These are phyloP conservation scores for Leuciscus idus DNA, from an alignment of 2,113 vertebrate species.

Conservation along the genomic window DNA sequence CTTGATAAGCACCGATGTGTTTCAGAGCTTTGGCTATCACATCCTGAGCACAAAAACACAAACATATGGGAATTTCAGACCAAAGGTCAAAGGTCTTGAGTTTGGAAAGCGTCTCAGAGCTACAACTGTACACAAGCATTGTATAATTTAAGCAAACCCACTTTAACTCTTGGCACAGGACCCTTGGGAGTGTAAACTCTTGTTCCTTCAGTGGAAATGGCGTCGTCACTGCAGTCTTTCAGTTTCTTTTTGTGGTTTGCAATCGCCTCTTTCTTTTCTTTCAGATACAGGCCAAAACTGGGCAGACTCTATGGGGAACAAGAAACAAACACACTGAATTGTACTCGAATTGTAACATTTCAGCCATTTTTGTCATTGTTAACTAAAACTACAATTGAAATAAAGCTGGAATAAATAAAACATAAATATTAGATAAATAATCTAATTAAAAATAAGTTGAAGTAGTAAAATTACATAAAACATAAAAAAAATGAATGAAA, in stretches of 20 bases:
- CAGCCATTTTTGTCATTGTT: background rate
- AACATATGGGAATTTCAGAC: background rate
- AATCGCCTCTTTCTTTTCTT: slow-evolving; percentile 79
- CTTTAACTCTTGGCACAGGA: slow-evolving; percentile 85
- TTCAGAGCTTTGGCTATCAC: slow-evolving; percentile 88
- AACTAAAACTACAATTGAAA: background rate
- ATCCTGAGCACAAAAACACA: slow-evolving; percentile 74
- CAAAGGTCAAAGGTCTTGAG: background rate
- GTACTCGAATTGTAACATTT: background rate
- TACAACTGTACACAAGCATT: background rate
- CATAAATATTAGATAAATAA: background rate
- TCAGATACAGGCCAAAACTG: slow-evolving; percentile 89
- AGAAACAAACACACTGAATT: background rate
- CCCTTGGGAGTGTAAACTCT: slow-evolving; percentile 72
- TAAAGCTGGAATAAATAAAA: background rate
- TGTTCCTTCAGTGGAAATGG: slow-evolving; percentile 42
- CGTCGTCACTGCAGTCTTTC: slow-evolving; percentile 52
- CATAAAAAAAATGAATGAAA: too few relatives aligned
- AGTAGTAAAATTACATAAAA: too few relatives aligned
- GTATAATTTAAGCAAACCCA: slow-evolving; percentile 56
- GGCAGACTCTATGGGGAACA: slow-evolving; percentile 79
- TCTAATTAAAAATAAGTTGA: background rate
- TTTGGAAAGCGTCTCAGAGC: background rate
- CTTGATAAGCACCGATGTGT: slow-evolving; percentile 85
- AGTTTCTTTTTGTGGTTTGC: slow-evolving; percentile 80